Conservation (phyloP, 2,113 vertebrate species). For the Drymodes brunneopygia region DNA sequence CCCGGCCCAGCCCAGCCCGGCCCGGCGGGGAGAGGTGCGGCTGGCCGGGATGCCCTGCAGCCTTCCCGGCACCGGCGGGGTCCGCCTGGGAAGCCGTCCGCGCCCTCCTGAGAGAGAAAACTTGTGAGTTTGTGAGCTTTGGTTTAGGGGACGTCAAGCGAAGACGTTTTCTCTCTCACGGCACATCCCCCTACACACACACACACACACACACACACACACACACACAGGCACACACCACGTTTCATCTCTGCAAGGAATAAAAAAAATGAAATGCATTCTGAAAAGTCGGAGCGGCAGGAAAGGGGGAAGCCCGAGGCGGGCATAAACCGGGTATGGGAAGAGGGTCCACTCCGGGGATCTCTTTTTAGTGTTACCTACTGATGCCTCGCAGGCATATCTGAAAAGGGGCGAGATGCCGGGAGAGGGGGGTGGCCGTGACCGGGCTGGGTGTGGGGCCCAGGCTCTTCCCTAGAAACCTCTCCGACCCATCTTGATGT, state of each 20-base stretch:
- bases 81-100: background rate
- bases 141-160: background rate
- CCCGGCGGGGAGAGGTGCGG: too few species aligned
- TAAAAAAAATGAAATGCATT: background rate
- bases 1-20: too few species aligned
- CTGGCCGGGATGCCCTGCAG: background rate
- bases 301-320: background rate
- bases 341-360: rapidly evolving
- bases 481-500: background rate
- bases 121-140: background rate
- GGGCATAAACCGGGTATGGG: too few species aligned
- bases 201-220: rapidly evolving
- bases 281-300: background rate
- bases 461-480: background rate
- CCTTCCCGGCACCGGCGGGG: too few species aligned
- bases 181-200: background rate
- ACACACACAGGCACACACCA: rapidly evolving
- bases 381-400: background rate
- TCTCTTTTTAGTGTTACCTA: background rate
- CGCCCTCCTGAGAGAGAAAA: background rate
- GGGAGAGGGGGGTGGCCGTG: background rate
- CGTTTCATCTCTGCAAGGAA: background rate
- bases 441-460: background rate
- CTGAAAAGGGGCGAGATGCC: background rate
- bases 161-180: background rate